These are phyloP conservation scores for Callochromis pleurospilus DNA, from an alignment of 2,113 vertebrate species.

Conservation along the genomic window DNA sequence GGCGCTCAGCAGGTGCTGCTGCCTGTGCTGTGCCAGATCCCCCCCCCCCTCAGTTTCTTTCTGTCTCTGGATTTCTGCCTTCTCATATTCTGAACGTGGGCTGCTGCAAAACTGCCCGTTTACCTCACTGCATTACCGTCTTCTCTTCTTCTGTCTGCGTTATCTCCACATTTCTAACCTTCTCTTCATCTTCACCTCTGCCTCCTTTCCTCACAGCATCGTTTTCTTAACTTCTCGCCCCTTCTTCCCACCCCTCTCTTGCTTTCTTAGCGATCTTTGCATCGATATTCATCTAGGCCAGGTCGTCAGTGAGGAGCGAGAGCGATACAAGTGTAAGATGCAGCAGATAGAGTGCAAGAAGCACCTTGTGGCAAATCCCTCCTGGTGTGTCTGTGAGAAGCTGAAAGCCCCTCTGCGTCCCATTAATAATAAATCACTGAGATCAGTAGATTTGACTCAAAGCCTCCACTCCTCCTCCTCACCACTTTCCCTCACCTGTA, in stretches of 20 bases:
- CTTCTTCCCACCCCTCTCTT: background rate
- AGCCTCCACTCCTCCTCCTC: background rate
- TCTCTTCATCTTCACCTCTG: background rate
- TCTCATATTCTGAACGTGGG: background rate
- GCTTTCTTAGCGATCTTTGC: slow-evolving; percentile 11
- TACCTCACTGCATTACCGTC: background rate
- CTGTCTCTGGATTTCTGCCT: background rate
- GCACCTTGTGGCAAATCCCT: background rate
- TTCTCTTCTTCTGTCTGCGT: background rate
- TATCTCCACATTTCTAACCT: background rate
- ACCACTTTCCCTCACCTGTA: slow-evolving; percentile 25
- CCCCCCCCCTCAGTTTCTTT: background rate
- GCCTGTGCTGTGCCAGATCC: background rate
- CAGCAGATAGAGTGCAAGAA: background rate
- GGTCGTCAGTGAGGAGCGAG: background rate
- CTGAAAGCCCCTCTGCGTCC: background rate
- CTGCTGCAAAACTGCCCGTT: background rate
- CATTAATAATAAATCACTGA: slow-evolving; percentile 47
- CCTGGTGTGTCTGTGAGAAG: background rate
- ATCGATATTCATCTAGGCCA: background rate
- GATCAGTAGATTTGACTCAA: slow-evolving; percentile 6
- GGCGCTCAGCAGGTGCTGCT: slow-evolving; percentile 29
- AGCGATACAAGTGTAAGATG: slow-evolving; percentile 8
- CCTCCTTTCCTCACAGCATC: background rate
- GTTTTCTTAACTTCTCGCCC: background rate